Conservation (phyloP, 2,113 vertebrate genomes). For the Barbus barbus region DNA sequence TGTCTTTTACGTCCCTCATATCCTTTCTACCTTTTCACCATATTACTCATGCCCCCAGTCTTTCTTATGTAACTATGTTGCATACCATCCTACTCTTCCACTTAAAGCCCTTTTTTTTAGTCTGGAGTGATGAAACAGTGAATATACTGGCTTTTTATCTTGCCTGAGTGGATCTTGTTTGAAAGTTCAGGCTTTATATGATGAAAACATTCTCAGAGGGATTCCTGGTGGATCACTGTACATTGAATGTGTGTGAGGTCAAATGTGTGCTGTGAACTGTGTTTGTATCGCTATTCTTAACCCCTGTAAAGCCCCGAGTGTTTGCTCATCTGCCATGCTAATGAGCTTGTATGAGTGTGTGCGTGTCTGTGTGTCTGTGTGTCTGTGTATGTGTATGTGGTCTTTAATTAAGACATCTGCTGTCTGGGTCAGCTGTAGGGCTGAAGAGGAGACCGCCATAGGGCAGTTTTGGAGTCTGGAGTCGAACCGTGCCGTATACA, state of each 20-base stretch:
- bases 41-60: neutral
- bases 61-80: conserved; percentile 21
- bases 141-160: neutral
- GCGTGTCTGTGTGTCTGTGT: neutral
- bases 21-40: neutral
- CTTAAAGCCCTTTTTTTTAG: neutral
- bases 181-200: neutral
- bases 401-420: conserved; percentile 39
- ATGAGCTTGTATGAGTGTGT: neutral
- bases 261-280: conserved; percentile 11
- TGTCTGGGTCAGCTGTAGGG: conserved; percentile 1
- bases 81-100: neutral
- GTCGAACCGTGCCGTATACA: neutral
- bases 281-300: conserved; percentile 10
- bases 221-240: conserved; percentile 18
- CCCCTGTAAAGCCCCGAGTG: neutral
- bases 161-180: neutral
- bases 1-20: conserved; percentile 5
- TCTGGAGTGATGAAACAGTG: neutral
- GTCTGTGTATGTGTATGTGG: neutral
- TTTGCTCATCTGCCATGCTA: conserved; percentile 44
- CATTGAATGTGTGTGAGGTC: conserved; percentile 27
- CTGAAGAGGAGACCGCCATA: neutral
- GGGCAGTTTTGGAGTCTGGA: neutral
- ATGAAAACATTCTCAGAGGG: conserved; percentile 2